Conservation (phyloP, 2,797 vertebrate genomes). For the Ataeniobius toweri region DNA sequence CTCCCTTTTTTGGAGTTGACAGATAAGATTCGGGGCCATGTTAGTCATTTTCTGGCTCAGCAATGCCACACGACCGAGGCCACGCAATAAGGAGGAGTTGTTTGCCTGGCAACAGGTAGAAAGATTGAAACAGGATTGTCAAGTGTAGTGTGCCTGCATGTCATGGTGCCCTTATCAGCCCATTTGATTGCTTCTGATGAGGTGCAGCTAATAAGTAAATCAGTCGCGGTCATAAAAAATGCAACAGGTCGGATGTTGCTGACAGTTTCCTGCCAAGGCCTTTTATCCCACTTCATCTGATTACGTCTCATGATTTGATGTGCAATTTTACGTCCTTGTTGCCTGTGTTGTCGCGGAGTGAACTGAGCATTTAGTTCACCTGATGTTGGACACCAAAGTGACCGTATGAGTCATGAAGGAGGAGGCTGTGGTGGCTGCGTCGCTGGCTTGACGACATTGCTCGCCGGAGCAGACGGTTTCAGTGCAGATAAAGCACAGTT, state of each 20-base stretch:
- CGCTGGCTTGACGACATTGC: conserved; percentile 43
- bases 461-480: conserved; percentile 67
- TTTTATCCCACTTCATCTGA: neutral
- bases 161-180: conserved; percentile 16
- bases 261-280: neutral
- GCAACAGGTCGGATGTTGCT: conserved; percentile 34
- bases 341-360: conserved; percentile 18
- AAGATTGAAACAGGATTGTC: conserved; percentile 51
- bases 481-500: conserved; percentile 16
- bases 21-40: conserved; percentile 45
- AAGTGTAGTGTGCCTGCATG: conserved; percentile 22
- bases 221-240: conserved; percentile 54
- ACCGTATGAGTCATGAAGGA: conserved; percentile 50
- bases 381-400: conserved; percentile 52
- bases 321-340: neutral
- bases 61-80: conserved; percentile 22
- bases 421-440: conserved; percentile 21
- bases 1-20: conserved; percentile 28
- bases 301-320: neutral
- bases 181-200: conserved; percentile 36
- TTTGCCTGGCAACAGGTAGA: conserved; percentile 76
- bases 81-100: conserved; percentile 22
- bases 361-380: conserved; percentile 18
- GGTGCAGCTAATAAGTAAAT: conserved; percentile 40
- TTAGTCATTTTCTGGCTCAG: conserved; percentile 57